Evolutionary conservation across 2,113 vertebrate genomes (phyloP), one percentile per base, ranked within the genome.

Genomic region (Struthio camelus): DNA sequence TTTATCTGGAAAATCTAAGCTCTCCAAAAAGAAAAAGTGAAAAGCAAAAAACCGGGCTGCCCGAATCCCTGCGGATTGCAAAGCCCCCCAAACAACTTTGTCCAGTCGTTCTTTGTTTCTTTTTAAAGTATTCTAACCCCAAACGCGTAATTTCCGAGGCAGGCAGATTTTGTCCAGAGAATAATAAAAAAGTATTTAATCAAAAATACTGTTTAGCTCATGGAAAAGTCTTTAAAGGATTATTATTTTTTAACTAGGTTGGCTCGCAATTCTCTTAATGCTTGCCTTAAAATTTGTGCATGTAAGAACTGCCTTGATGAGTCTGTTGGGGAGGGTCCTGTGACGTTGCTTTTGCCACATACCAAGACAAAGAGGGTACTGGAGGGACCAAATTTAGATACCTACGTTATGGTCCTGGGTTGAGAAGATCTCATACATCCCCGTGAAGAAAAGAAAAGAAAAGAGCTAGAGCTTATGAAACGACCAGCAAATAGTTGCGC

Each of bases 201-300:
- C 8, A 70, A 86, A 88, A 4, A 0, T 5, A 1, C 2, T 38
- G 7, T 81, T 76, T 17, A 67, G 3, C 58, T 32, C 53, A 59
- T 32, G 42, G 22, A 38, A 48, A 92, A 53, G 54, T 5, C 11
- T 71, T 46, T 30, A 61, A 50, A 46, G 48, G 24, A 9, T 61
- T 14, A 50, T 2, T 1, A 0, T 11, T 11, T 24, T 15, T 14
- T 72, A 36, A n/a, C 4, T 36, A 14, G 2, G 53, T 24, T 11
- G 48, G n/a, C 59, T 93, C 4, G 28, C 36, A 65, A 23, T 46
- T 77, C 15, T 75, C 7, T 59, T 30, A 46, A 71, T 71, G 22
- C 14, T 54, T 66, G 15, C 27, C 5, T 73, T 56, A 32, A 3
- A 2, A 6, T 81, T 51, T 86, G 4, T 62, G 14, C 50, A 10